These are phyloP conservation scores for Caenorhabditis zanzibari DNA, from an alignment of 2,888 invertebrate species.

Conservation along the genomic window DNA sequence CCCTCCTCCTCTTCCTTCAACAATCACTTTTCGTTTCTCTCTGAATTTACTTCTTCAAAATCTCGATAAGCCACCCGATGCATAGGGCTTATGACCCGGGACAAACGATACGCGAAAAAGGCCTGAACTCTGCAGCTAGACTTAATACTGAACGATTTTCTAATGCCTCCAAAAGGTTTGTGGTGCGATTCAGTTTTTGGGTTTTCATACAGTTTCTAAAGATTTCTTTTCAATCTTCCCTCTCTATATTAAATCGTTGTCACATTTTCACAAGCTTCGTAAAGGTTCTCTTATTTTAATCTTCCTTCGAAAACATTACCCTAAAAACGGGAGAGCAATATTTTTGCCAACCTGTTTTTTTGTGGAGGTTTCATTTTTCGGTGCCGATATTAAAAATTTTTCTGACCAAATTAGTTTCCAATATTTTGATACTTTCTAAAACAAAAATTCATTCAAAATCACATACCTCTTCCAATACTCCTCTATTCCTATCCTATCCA, in stretches of 20 bases:
- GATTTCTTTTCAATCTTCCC: background rate
- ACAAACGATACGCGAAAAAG: constrained; percentile 63
- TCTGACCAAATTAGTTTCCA: too few species aligned
- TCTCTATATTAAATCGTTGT: background rate
- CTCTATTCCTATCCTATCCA: constrained; percentile 1
- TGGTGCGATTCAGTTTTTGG: background rate
- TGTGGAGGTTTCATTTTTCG: too few species aligned
- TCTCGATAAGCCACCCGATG: constrained; percentile 43
- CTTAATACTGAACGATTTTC: constrained; percentile 34
- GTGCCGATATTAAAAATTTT: too few species aligned
- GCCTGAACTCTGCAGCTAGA: constrained; percentile 27
- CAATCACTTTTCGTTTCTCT: constrained; percentile 33
- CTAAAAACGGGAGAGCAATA: too few species aligned
- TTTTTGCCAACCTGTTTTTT: too few species aligned
- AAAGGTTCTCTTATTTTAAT: too few species aligned
- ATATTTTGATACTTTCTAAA: too few species aligned
- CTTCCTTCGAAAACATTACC: too few species aligned
- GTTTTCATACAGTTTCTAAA: background rate
- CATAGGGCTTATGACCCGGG: constrained; percentile 66
- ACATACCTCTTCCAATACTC: background rate
- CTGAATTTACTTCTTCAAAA: constrained; percentile 12
- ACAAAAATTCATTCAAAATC: too few species aligned
- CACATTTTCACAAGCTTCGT: background rate
- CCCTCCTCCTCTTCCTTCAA: constrained; percentile 14
- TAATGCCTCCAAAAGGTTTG: constrained; percentile 57